Base-by-base conservation (phyloP, 1,140 invertebrate species). In the Leptinotarsa undecemlineata region DNA sequence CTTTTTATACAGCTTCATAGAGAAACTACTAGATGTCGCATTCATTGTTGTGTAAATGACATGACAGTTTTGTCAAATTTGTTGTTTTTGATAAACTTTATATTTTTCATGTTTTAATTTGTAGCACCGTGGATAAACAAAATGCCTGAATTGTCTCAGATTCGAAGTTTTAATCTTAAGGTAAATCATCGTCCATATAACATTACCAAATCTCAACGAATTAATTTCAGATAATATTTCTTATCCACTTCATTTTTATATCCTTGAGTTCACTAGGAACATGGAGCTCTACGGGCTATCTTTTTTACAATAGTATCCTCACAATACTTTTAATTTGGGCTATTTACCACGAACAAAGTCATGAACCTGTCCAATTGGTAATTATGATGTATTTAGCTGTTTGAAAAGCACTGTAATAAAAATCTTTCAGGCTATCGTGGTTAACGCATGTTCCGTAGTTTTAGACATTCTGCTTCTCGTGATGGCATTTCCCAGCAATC, bases 361-460 rank as follows among this genome's bases (percentile, higher is more conserved):
- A 77, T 2, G 76, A 77, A 66, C 73, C 76, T 13, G 57, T 77
- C 19, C 76, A 77, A 51, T 75, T 77, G 74, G 76, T 77, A 60
- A 72, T 19, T 66, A 42, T 42, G 33, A 11, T 42, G 33, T 66
- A 19, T 47, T n/a, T 48, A 19, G 6, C 63, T 66, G 15, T 20
- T 66, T 66, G 20, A 20, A 17, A 68, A 48, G 33, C 15, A 51
- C 20, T 60, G 14, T 26, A 19, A 74, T 68, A 15, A 21, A 5
- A 48, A 17, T 48, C 19, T 75, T 74, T 48, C 15, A 77, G 76
- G 76, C 74, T 47, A 75, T 77, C 42, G 73, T 75, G 8, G 70
- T 73, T 20, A 75, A 77, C 71, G 76, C 73, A 66, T 26, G 60
- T 19, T 75, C 76, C 0, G 67, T 77, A 33, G 62, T 77, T n/a